phyloP scores from a whole-genome alignment of 2,888 invertebrate genomes.

The Panzeria rudis region DNA sequence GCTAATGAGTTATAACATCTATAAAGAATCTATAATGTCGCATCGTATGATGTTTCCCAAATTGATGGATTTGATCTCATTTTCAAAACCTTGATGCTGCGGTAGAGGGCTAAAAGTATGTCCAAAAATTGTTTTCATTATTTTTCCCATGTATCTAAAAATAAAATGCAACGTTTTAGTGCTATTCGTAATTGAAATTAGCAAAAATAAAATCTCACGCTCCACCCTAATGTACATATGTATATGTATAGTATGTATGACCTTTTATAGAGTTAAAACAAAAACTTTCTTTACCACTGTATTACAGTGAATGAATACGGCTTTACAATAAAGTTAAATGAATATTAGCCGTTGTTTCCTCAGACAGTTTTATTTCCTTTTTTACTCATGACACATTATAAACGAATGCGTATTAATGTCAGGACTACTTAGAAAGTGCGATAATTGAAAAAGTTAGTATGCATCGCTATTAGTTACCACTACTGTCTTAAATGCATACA shows the following conservation, averaged over 20 bases:
- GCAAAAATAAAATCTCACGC: too few species aligned
- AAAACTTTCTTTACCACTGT: slow-evolving; percentile 1
- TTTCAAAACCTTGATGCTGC: too few species aligned
- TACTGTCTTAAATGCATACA: not conserved
- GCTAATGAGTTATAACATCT: too few species aligned
- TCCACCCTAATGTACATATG: not conserved
- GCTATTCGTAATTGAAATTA: too few species aligned
- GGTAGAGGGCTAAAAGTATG: too few species aligned
- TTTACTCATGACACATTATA: slow-evolving; percentile 8
- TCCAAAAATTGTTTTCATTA: too few species aligned
- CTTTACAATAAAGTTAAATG: slow-evolving; percentile 40
- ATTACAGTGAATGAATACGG: not conserved
- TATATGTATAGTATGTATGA: too few species aligned
- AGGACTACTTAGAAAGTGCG: slow-evolving; percentile 12
- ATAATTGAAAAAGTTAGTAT: not conserved
- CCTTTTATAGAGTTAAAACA: not conserved
- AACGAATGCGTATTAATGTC: slow-evolving; percentile 45
- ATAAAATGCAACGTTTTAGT: too few species aligned
- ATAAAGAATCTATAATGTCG: too few species aligned
- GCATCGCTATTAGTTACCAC: slow-evolving; percentile 3
- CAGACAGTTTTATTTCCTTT: slow-evolving; percentile 32
- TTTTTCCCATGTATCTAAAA: too few species aligned
- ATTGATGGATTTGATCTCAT: too few species aligned
- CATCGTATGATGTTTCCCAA: too few species aligned
- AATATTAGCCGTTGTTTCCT: slow-evolving; percentile 32